These are phyloP conservation scores for Megathymus violae DNA, from an alignment of 1,140 invertebrate genomes.

Conservation along the genomic window DNA sequence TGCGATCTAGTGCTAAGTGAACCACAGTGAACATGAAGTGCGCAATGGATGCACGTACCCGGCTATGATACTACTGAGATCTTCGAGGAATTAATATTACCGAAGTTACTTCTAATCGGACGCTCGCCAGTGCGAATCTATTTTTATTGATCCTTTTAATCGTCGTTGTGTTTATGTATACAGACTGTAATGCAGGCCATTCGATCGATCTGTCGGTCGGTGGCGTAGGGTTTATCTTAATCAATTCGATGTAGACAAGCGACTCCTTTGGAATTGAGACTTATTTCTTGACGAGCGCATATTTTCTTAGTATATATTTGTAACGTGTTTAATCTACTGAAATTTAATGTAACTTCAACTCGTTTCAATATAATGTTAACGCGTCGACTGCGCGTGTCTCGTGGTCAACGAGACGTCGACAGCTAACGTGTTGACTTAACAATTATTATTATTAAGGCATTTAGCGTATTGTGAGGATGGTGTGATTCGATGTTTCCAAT, in stretches of 20 bases:
- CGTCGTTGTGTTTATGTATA: too few species aligned
- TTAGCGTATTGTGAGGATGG: constrained; percentile 25
- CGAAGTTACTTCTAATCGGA: constrained; percentile 52
- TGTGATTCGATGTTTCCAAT: constrained; percentile 20
- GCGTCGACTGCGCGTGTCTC: neutral
- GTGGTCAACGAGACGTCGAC: neutral
- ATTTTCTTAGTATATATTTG: constrained; percentile 65
- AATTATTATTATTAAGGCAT: constrained; percentile 41
- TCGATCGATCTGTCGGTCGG: neutral
- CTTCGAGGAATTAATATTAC: constrained; percentile 63
- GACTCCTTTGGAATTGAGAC: constrained; percentile 57
- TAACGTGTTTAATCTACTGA: constrained; percentile 45
- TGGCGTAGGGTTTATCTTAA: too few species aligned
- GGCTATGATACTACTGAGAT: constrained; percentile 60
- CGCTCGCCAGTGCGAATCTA: constrained; percentile 50
- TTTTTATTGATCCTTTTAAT: constrained; percentile 56
- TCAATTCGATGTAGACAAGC: constrained; percentile 7
- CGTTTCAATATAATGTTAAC: constrained; percentile 50
- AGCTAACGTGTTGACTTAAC: constrained; percentile 38
- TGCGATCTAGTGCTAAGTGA: constrained; percentile 22
- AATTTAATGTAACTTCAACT: constrained; percentile 44
- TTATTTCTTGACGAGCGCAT: constrained; percentile 55
- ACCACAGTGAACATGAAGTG: neutral
- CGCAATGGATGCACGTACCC: neutral
- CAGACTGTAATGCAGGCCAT: too few species aligned